Base-by-base conservation (phyloP, 23 tunicate genomes). In the Clavelina lepadiformis region DNA sequence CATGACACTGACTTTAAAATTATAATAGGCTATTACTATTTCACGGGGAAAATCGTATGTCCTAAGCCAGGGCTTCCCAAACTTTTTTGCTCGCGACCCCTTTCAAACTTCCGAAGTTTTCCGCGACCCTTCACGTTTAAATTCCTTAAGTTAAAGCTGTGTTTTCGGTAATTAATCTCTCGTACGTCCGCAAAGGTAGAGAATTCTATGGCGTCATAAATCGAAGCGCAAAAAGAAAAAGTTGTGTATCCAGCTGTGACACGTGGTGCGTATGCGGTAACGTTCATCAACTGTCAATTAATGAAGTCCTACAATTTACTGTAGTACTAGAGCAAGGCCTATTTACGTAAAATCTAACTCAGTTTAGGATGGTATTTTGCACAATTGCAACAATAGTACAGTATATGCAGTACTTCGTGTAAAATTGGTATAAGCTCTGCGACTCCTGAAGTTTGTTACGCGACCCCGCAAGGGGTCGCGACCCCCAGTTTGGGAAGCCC, bases 401-500 rank as follows among this genome's bases (percentile, higher is more conserved):
- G 29, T 36, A 36, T 28, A 38, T 59, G 31, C 35, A 15, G 13
- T 41, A 41, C 22, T 53, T 59, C 22, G 65, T 59, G 65, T 59
- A 59, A 59, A 59, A 59, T 59, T 59, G 35, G 35, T 59, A 59
- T 59, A 59, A 36, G 19, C 36, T 59, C 65, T 59, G 65, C 35
- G 65, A 59, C 65, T 38, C 65, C 35, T 59, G 65, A 59, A 26
- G 65, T 26, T 59, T 38, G 65, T 59, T 59, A 59, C 65, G 65
- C 65, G 36, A 53, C 59, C 59, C 59, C 59, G 20, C 21, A 27
- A 6, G 59, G 15, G 59, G 59, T 53, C 59, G 59, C 59, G 59
- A 59, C 65, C 65, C 36, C 65, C 65, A 59, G 36, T 59, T 59
- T 59, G 65, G 65, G 36, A 59, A 59, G 65, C 65, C 65, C 65